Conservation (phyloP, 2,888 invertebrate genomes). For the Drosophila falleni region DNA sequence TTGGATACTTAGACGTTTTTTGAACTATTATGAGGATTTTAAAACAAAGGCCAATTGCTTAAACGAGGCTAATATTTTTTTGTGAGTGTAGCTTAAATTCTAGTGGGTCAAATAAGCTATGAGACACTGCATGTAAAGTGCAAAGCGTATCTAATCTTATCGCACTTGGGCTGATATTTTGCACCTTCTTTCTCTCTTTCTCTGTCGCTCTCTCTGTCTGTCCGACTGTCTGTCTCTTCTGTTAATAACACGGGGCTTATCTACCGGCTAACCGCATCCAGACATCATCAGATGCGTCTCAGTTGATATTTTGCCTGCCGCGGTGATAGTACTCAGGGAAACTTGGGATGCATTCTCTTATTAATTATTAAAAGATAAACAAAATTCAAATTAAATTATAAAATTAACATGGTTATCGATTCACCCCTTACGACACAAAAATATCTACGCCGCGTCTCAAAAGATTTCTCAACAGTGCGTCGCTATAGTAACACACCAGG, state of each 20-base stretch:
- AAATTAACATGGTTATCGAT: conserved; percentile 62
- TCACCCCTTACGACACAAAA: conserved; percentile 71
- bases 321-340: conserved; percentile 22
- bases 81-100: too few species aligned
- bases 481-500: conserved; percentile 77
- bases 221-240: conserved; percentile 8
- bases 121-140: conserved; percentile 32
- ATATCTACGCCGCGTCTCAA: conserved; percentile 79
- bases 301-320: conserved; percentile 61
- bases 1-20: too few species aligned
- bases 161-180: conserved; percentile 18
- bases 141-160: conserved; percentile 60
- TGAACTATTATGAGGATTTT: too few species aligned
- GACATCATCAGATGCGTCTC: conserved; percentile 50
- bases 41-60: too few species aligned
- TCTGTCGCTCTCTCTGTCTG: conserved; percentile 5
- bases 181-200: not conserved
- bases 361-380: conserved; percentile 45
- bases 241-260: conserved; percentile 43
- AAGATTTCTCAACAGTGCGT: conserved; percentile 81
- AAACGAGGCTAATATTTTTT: too few species aligned
- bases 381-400: not conserved
- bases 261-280: conserved; percentile 18
- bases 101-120: too few species aligned
- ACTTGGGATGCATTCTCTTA: conserved; percentile 11